Evolutionary conservation across 2,888 invertebrate genomes (phyloP).

Genomic region (Leptarthrus brevirostris): DNA sequence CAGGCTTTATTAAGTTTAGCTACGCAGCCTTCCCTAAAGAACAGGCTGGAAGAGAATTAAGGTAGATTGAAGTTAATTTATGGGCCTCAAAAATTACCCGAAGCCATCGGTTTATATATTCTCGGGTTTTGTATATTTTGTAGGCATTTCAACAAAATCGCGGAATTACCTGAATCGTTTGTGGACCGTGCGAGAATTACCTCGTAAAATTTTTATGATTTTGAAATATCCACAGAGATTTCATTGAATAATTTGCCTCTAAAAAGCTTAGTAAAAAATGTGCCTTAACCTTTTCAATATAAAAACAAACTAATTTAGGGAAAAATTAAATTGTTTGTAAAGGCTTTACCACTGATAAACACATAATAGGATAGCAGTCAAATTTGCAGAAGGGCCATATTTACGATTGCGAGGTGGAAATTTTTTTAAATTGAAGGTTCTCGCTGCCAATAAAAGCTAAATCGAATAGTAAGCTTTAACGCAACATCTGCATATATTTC

Average conservation of each 20-base stretch:
- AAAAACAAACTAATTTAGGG: constrained; percentile 1
- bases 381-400: too few species aligned
- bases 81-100: constrained; percentile 20
- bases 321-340: too few species aligned
- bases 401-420: too few species aligned
- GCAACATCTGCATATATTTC: neutral
- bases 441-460: too few species aligned
- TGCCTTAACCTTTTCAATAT: neutral
- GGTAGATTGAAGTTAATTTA: constrained; percentile 43
- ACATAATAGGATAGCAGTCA: too few species aligned
- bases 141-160: neutral
- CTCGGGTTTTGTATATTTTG: neutral
- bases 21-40: constrained; percentile 23
- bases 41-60: constrained; percentile 26
- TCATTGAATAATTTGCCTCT: too few species aligned
- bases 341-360: too few species aligned
- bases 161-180: constrained; percentile 12
- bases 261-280: too few species aligned
- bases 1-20: constrained; percentile 44
- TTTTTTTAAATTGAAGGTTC: too few species aligned
- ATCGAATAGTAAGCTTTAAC: too few species aligned
- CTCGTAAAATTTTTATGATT: constrained; percentile 36
- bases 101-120: neutral
- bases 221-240: neutral
- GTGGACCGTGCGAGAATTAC: neutral